Percentiles rank a stretch among this genome's conserved stretches.
Conservation (phyloP, 2,888 invertebrate species). For the Platynereis dumerilii region DNA sequence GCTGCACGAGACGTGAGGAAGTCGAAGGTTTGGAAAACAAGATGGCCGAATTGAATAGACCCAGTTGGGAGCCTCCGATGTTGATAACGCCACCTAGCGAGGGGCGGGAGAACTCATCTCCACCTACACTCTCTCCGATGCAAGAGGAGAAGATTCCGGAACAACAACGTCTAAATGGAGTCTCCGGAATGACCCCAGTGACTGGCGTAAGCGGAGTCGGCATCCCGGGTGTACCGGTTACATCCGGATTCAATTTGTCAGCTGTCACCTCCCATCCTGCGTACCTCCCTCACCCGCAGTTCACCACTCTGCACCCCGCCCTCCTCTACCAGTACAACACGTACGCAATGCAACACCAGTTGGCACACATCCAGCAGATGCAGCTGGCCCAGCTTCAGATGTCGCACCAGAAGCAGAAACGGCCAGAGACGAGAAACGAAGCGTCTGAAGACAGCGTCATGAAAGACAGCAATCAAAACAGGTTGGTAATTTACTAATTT, state of each 20-base stretch:
- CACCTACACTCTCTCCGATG: neutral
- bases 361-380: conserved; percentile 18
- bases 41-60: no score
- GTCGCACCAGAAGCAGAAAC: conserved; percentile 15
- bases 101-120: neutral
- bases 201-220: neutral
- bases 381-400: conserved; percentile 21
- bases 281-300: conserved; percentile 13
- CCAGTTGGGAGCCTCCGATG: no score
- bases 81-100: neutral
- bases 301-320: conserved; percentile 21
- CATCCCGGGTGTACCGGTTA: neutral
- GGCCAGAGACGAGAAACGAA: neutral
- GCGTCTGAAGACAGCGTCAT: no score
- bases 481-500: no score
- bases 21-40: no score
- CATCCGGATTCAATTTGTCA: neutral
- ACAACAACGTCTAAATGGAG: neutral
- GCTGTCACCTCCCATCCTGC: conserved; percentile 14
- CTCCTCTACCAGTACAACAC: conserved; percentile 23
- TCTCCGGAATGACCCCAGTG: neutral
- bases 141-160: neutral
- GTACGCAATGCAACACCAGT: conserved; percentile 11
- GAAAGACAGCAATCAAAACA: no score
- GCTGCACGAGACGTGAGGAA: no score